phyloP scores from a whole-genome alignment of 1,140 invertebrate genomes.

The Tetraneura akinire region DNA sequence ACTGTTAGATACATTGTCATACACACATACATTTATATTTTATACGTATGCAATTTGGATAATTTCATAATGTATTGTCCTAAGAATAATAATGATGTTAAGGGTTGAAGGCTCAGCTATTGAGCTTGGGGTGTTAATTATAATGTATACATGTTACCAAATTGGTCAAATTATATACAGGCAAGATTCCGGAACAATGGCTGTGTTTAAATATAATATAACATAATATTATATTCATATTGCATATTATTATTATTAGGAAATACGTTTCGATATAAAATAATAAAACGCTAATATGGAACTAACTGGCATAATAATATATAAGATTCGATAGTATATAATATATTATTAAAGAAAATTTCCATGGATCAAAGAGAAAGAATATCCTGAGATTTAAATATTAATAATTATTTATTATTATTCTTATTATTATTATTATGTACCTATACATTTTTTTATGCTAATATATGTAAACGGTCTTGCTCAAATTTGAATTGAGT shows the following conservation, averaged over 20 bases:
- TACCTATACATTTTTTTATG: neutral
- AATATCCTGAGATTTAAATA: neutral
- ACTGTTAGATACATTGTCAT: slow-evolving; percentile 6
- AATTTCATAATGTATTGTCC: neutral
- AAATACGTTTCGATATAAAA: neutral
- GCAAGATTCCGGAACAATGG: neutral
- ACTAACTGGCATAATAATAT: no score
- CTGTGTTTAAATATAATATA: neutral
- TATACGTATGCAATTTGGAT: no score
- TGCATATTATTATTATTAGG: neutral
- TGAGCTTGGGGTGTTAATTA: no score
- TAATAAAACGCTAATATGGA: neutral
- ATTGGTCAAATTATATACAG: neutral
- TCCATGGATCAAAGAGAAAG: neutral
- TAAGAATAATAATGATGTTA: no score
- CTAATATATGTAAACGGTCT: slow-evolving; percentile 4
- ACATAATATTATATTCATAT: neutral
- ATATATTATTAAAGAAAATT: no score
- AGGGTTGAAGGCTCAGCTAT: no score
- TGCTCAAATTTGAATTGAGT: slow-evolving; percentile 23
- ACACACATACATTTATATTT: neutral
- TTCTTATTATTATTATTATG: neutral
- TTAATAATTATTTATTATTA: neutral
- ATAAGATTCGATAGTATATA: no score
- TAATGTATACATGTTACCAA: no score